Percentiles rank a stretch among this genome's conserved stretches.
Evolutionary conservation across 2,113 vertebrate genomes (phyloP).

Genomic region (Oenanthe oenanthe): DNA sequence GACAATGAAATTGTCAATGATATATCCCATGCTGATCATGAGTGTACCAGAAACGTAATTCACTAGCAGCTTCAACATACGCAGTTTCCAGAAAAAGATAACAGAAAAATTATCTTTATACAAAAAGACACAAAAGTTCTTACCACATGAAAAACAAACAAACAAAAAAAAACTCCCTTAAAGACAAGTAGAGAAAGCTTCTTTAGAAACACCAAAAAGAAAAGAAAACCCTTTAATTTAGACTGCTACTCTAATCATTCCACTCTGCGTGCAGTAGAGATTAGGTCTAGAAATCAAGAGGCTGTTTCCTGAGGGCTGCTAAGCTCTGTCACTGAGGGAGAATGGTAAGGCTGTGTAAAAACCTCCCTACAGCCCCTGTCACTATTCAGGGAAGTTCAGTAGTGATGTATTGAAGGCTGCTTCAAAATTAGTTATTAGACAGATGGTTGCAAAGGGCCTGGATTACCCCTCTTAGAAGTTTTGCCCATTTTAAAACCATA

Average conservation of each 20-base stretch:
- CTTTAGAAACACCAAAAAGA: not conserved
- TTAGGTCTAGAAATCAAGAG: not conserved
- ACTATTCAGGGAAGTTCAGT: not conserved
- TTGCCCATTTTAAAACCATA: not conserved
- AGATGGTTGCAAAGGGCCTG: not conserved
- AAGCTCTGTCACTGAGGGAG: not conserved
- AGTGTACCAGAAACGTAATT: not conserved
- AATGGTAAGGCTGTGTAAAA: not conserved
- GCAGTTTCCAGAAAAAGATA: not conserved
- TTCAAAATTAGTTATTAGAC: not conserved
- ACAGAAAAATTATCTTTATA: not conserved
- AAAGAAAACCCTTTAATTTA: not conserved
- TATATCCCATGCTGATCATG: not conserved
- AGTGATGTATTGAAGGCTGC: not conserved
- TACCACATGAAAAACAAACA: not conserved
- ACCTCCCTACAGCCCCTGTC: not conserved
- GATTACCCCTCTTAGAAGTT: not conserved
- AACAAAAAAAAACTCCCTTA: not conserved
- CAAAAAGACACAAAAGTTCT: not conserved
- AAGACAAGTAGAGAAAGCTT: not conserved
- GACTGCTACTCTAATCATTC: not conserved
- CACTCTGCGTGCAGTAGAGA: not conserved
- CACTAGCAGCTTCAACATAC: not conserved
- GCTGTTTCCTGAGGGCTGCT: not conserved
- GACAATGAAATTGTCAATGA: not conserved